Base-by-base conservation (phyloP, 2,888 invertebrate genomes). In the Cheilosia urbana region DNA sequence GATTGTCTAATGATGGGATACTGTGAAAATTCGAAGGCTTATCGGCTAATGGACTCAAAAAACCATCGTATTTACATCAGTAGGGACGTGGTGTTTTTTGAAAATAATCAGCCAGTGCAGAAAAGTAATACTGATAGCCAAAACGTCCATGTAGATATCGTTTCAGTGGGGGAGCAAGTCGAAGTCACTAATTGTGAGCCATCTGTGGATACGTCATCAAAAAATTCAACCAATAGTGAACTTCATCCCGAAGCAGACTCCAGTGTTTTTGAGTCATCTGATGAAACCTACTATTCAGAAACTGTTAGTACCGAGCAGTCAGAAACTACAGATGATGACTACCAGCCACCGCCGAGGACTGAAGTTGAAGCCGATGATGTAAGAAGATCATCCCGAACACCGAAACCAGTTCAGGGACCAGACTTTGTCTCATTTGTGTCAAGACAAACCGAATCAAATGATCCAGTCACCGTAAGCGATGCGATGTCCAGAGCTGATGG, bases 401-500 rank as follows among this genome's bases (percentile, higher is more conserved):
- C 21, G 42, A 60, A 60, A 15, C 34, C 13, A 55, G 15, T 51
- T 49, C 49, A 49, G 34, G 40, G 21, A 30, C 63, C 49, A 13
- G 63, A 63, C 27, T 63, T 63, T 34, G 63, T 49, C 6, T 53
- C 65, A n/a, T 24, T 65, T 4, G 0, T 24, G 21, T n/a, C 34
- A 15, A 49, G 24, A n/a, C 1, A n/a, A n/a, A 45, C 45, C n/a
- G 17, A 45, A 45, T n/a, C 19, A 5, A 45, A 19, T 45, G 80
- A 85, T 79, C 82, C 84, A 6, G 60, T n/a, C 19, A 82, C 71
- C 17, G 21, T 79, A 24, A 55, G 83, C 42, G 82, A 87, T 75
- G 77, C 76, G 47, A 40, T 83, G 62, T 53, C 57, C 13, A 40
- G 65, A 15, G 51, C 72, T 51, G 66, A 87, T n/a, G 47, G 55